Percentiles rank a stretch among this genome's conserved stretches.
phyloP scores from a whole-genome alignment of 2,113 vertebrate species.

The Gnathonemus echidnorhynchus region DNA sequence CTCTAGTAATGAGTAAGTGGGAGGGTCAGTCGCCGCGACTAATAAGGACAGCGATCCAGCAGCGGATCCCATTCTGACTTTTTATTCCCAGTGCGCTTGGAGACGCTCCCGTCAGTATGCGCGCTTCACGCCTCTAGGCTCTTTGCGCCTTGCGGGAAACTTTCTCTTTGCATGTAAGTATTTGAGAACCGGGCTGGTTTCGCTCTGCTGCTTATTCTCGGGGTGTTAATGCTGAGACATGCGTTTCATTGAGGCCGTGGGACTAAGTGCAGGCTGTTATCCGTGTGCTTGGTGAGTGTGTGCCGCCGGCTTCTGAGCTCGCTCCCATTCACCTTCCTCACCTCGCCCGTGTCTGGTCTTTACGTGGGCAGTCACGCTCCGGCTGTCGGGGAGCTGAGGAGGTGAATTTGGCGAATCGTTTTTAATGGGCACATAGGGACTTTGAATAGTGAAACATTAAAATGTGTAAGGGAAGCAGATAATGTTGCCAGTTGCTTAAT shows the following conservation, averaged over 20 bases:
- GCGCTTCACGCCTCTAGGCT: slow-evolving; percentile 50
- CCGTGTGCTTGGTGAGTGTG: neutral
- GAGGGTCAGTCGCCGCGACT: slow-evolving; percentile 90
- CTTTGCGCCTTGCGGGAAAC: slow-evolving; percentile 52
- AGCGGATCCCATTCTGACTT: slow-evolving; percentile 64
- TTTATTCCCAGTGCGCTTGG: slow-evolving; percentile 57
- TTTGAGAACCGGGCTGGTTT: neutral
- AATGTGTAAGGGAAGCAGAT: neutral
- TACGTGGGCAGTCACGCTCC: neutral
- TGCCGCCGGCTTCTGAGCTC: neutral
- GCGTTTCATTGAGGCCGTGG: neutral
- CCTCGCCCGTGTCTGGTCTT: neutral
- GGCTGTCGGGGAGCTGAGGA: neutral
- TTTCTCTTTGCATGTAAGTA: slow-evolving; percentile 62
- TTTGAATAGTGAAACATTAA: neutral
- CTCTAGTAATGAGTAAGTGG: slow-evolving; percentile 77
- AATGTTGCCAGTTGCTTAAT: neutral
- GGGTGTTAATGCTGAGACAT: neutral
- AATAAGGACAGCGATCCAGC: slow-evolving; percentile 88
- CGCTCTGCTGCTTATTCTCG: neutral
- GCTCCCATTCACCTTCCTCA: neutral
- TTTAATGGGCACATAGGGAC: neutral
- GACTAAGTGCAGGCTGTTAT: neutral
- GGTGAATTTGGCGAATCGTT: neutral
- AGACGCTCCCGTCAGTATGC: slow-evolving; percentile 46